Evolutionary conservation across 1,140 invertebrate species (phyloP), one percentile per base, ranked within the genome.

Genomic region (Harlomillsia oculata): DNA sequence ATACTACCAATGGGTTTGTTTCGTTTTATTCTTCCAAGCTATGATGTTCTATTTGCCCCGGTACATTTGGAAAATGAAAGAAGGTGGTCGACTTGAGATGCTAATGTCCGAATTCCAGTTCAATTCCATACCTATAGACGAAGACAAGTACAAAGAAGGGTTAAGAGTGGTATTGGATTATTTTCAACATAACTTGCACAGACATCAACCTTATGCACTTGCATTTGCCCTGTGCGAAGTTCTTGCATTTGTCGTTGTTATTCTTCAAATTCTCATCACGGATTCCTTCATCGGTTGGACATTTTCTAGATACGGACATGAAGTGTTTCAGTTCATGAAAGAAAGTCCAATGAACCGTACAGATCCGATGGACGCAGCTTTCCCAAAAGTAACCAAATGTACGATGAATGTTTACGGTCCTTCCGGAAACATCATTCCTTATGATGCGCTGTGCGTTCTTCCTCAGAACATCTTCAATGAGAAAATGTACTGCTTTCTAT

Each of bases 1-100:
- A 67, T 96, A 94, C 72, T 96, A 95, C 72, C 91, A 96, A 77
- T 96, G 90, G 90, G 87, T 94, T 25, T 90, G 88, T 68, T 90
- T 96, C 68, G 83, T 88, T 54, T 77, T 95, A 14, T 90, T 94
- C 71, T 59, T 75, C 11, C 72, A 75, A 66, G 75, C 72, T 67
- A 73, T 82, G 14, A 67, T 84, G 16, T 87, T 89, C 67, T 85
- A 84, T 66, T 69, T 82, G 21, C 85, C 85, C 0, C 75, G 79
- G 1, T 85, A 81, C 67, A 62, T 89, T 0, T 89, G 86, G 86
- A 87, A 84, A 59, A 63, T 63, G 30, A 66, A 54, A 52, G 72
- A 74, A 59, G 62, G 59, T 1, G 68, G 85, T 0, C 77, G 85
- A 40, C 84, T 90, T 59, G 85, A 85, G 70, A 89, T 87, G 82